Evolutionary conservation across 92 coral and sea anemone species (phyloP), one percentile per base, ranked within the genome.

Genomic region (Umimayanthus chanpuru): DNA sequence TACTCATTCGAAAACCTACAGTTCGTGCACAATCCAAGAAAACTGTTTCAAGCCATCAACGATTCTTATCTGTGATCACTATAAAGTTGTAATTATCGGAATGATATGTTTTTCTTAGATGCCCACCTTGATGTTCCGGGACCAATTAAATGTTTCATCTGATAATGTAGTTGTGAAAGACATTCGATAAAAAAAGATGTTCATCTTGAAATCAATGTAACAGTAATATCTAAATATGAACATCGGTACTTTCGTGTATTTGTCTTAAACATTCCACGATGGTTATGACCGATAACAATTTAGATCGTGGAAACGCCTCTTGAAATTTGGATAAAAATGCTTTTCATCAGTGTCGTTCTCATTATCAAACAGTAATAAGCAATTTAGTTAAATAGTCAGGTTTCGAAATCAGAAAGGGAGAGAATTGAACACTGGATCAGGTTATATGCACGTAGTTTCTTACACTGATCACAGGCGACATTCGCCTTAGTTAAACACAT

Each of bases 141-240:
- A 9, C 73, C 38, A 40, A 11, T 25, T 58, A 81, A 58, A 32
- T 61, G 30, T 61, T 55, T 81, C 70, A 81, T 64, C 74, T 61
- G 74, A 61, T 81, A 81, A 81, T 23, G 25, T 15, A 16, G 43
- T 80, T 23, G 9, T 47, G 72, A 55, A 56, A 80, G 85, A n/a
- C 74, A 81, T 49, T 78, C 55, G 21, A 78, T 65, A 65, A 58
- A 80, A 8, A 80, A 80, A 2, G 79, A 65, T 39, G 86, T 81
- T 81, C 58, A 53, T 53, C 18, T 53, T 81, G 50, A 14, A 23
- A 81, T 70, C 50, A 23, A 15, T 66, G 75, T 10, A 81, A 29
- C 55, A 65, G 30, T 64, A 47, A 25, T 78, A 28, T 49, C 25
- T 78, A 43, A 20, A 25, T 47, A 47, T 12, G 43, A 49, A n/a